Percentiles rank a stretch among this genome's conserved stretches.
Conservation (phyloP, 1,140 invertebrate species). For the Lepidurus apus region DNA sequence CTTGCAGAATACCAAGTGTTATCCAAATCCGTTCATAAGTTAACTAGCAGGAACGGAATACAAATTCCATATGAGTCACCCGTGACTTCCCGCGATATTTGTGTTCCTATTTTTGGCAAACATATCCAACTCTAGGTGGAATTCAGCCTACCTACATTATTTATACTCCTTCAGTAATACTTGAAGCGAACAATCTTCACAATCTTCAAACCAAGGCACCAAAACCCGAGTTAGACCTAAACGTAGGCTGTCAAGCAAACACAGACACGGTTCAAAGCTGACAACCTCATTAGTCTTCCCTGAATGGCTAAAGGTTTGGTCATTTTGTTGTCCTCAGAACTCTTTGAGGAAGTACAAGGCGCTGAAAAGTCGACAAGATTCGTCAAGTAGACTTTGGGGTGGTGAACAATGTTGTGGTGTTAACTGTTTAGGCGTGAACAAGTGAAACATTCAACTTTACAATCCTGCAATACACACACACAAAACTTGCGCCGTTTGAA, state of each 20-base stretch:
- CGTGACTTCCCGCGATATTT: too few relatives aligned
- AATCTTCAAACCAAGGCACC: background rate
- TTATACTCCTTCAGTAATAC: too few relatives aligned
- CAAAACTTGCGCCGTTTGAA: too few relatives aligned
- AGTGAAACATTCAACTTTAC: background rate
- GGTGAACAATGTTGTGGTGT: background rate
- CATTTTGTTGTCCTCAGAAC: background rate
- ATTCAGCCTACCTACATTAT: too few relatives aligned
- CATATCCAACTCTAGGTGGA: too few relatives aligned
- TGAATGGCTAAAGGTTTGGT: background rate
- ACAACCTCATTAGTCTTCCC: slow-evolving; percentile 15
- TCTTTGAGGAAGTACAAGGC: background rate
- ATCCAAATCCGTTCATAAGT: too few relatives aligned
- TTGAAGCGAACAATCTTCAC: background rate
- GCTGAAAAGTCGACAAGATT: background rate
- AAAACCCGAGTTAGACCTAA: background rate
- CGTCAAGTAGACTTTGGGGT: background rate
- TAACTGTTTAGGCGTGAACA: slow-evolving; percentile 5
- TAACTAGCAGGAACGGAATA: too few relatives aligned
- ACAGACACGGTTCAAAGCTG: background rate
- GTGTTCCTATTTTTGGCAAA: too few relatives aligned
- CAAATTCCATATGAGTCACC: too few relatives aligned
- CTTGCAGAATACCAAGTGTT: too few relatives aligned
- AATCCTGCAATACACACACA: too few relatives aligned
- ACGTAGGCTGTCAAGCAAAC: slow-evolving; percentile 1